Evolutionary conservation across 2,888 invertebrate species (phyloP).

Genomic region (Xestoiulus laeticollis): DNA sequence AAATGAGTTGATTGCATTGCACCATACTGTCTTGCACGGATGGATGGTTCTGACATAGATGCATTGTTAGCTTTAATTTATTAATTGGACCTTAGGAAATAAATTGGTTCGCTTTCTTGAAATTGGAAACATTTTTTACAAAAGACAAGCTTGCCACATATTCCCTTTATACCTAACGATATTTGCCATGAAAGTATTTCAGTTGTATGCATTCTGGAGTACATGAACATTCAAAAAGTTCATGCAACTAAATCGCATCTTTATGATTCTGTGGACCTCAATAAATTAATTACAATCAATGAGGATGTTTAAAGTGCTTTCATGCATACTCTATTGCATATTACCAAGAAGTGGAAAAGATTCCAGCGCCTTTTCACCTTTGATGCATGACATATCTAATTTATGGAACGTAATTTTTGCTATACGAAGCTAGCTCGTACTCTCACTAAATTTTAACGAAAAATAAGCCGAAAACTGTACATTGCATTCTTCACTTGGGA

Average conservation of each 20-base stretch:
- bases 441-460: neutral
- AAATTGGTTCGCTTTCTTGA: neutral
- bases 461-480: neutral
- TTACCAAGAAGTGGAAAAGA: neutral
- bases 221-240: neutral
- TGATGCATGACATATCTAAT: constrained; percentile 10
- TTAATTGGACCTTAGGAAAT: neutral
- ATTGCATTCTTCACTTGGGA: neutral
- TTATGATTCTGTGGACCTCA: neutral
- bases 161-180: neutral
- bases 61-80: neutral
- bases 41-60: neutral
- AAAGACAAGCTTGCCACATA: neutral
- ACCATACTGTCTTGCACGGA: neutral
- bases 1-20: neutral
- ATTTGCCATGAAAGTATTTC: neutral
- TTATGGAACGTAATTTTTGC: neutral
- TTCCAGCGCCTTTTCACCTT: neutral
- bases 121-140: neutral
- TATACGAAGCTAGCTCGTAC: too few relatives aligned
- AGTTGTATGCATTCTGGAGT: neutral
- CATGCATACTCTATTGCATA: neutral
- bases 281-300: neutral
- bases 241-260: constrained; percentile 1
- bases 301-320: neutral